Conservation (phyloP, 2,888 invertebrate species). For the Pandemis corylana region DNA sequence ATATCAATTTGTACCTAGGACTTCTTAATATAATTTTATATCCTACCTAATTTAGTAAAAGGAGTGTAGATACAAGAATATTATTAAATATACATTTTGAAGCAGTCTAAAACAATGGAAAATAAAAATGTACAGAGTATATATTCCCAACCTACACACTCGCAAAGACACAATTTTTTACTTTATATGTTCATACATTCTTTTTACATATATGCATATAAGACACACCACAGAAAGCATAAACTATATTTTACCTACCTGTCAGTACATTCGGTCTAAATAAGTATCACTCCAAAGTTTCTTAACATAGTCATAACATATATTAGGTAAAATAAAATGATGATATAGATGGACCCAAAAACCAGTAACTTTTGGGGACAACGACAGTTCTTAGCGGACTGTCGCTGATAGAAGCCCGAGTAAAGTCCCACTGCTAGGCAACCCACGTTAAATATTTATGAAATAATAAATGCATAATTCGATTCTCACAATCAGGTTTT, state of each 20-base stretch:
- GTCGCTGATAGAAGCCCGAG: not conserved
- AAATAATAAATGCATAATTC: constrained; percentile 5
- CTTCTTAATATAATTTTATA: constrained; percentile 9
- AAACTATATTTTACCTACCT: too few species aligned
- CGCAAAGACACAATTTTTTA: not conserved
- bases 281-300: too few species aligned
- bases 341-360: too few species aligned
- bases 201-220: too few species aligned
- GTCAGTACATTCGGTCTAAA: too few species aligned
- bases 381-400: not conserved
- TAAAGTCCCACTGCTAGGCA: not conserved
- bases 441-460: not conserved
- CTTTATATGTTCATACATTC: not conserved
- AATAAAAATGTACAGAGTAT: not conserved
- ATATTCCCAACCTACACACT: not conserved
- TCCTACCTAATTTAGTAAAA: constrained; percentile 8
- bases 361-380: too few species aligned
- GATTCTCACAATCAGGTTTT: not conserved
- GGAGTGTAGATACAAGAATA: not conserved
- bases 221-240: too few species aligned
- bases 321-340: too few species aligned
- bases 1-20: constrained; percentile 33
- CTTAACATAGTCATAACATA: too few species aligned
- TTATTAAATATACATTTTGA: not conserved
- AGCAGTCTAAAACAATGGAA: constrained; percentile 3